These are phyloP conservation scores for Parnassius smintheus DNA, from an alignment of 2,888 invertebrate genomes.

Conservation along the genomic window DNA sequence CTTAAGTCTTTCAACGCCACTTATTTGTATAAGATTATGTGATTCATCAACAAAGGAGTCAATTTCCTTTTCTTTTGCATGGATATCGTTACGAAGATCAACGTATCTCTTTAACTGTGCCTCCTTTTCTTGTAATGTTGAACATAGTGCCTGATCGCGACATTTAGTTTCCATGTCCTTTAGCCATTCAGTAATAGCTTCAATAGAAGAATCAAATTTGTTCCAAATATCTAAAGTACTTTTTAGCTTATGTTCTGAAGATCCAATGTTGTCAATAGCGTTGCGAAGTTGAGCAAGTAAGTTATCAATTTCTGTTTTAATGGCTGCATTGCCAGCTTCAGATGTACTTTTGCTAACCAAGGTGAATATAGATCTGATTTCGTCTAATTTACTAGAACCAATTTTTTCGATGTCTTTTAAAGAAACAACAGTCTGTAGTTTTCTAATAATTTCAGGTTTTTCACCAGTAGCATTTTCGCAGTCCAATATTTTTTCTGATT, in stretches of 20 bases:
- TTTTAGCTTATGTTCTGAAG: slow-evolving; percentile 87
- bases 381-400: slow-evolving; percentile 84
- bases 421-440: slow-evolving; percentile 83
- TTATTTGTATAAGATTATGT: slow-evolving; percentile 91
- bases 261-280: slow-evolving; percentile 84
- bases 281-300: slow-evolving; percentile 85
- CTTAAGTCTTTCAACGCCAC: slow-evolving; percentile 92
- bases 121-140: slow-evolving; percentile 90
- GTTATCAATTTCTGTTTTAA: slow-evolving; percentile 87
- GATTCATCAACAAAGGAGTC: slow-evolving; percentile 94
- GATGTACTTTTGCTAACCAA: slow-evolving; percentile 90
- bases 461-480: slow-evolving; percentile 93
- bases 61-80: slow-evolving; percentile 90
- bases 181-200: slow-evolving; percentile 92
- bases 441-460: slow-evolving; percentile 88
- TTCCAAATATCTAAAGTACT: slow-evolving; percentile 91
- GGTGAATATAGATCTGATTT: slow-evolving; percentile 84
- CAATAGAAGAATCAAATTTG: slow-evolving; percentile 91
- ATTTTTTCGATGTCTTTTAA: slow-evolving; percentile 84
- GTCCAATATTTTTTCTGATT: slow-evolving; percentile 89
- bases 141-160: slow-evolving; percentile 91
- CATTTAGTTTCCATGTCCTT: slow-evolving; percentile 91
- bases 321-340: slow-evolving; percentile 86
- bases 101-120: slow-evolving; percentile 86
- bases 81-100: slow-evolving; percentile 87